A percentile compares a stretch with the other conserved stretches of the same genome.
Conservation (phyloP, 2,113 vertebrate genomes). For the Leptobrachium leishanense region DNA sequence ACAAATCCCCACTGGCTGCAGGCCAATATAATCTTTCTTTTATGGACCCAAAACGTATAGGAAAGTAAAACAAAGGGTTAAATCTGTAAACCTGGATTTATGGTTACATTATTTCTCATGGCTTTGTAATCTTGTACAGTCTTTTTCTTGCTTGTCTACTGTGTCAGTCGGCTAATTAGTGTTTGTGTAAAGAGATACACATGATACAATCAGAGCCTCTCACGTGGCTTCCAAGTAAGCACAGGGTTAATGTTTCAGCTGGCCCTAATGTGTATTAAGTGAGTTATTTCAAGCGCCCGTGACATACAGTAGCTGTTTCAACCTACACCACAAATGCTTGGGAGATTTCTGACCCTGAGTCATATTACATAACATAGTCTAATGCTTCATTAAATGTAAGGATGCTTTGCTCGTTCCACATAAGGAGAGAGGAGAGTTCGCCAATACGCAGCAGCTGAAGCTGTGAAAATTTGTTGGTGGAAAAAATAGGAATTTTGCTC, state of each 20-base stretch:
- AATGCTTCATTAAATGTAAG: slow-evolving; percentile 43
- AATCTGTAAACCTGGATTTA: no score
- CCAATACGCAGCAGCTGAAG: slow-evolving; percentile 25
- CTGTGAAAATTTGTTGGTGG: background rate
- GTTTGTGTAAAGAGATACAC: slow-evolving; percentile 21
- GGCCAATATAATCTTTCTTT: no score
- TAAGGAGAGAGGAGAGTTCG: slow-evolving; percentile 7
- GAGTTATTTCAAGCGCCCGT: slow-evolving; percentile 40
- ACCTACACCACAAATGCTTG: slow-evolving; percentile 39
- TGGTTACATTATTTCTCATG: background rate
- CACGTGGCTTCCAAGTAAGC: slow-evolving; percentile 24
- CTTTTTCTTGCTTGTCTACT: slow-evolving; percentile 23
- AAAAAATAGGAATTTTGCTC: slow-evolving; percentile 2
- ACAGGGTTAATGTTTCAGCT: slow-evolving; percentile 39
- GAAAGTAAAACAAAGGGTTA: no score
- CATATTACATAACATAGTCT: slow-evolving; percentile 41
- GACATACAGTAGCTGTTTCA: slow-evolving; percentile 37
- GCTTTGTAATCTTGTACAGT: background rate
- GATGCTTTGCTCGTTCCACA: slow-evolving; percentile 10
- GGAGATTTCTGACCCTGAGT: slow-evolving; percentile 38
- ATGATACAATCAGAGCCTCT: slow-evolving; percentile 31
- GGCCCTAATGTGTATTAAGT: slow-evolving; percentile 41
- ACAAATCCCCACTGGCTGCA: no score
- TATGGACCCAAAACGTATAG: no score
- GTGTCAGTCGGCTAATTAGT: slow-evolving; percentile 31